Conservation (phyloP, 2,113 vertebrate species). For the Octodon degus region DNA sequence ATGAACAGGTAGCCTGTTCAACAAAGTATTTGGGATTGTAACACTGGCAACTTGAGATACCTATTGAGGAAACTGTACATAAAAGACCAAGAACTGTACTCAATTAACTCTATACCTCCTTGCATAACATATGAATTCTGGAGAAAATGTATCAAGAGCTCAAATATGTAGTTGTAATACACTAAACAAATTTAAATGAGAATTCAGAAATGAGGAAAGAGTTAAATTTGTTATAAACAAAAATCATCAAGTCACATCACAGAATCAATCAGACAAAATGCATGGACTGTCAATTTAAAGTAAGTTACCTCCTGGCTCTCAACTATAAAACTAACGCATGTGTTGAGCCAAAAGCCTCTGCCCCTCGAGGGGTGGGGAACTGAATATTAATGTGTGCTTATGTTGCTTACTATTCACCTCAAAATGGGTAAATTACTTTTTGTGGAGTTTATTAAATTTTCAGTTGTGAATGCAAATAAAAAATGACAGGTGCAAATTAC, state of each 20-base stretch:
- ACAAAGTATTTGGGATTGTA: slow-evolving; percentile 84
- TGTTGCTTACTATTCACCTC: slow-evolving; percentile 54
- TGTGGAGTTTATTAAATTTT: slow-evolving; percentile 38
- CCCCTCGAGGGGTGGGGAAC: too few relatives aligned
- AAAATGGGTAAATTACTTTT: slow-evolving; percentile 11
- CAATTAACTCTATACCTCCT: slow-evolving; percentile 80
- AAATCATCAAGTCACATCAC: background rate
- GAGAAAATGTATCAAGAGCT: slow-evolving; percentile 69
- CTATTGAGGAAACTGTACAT: slow-evolving; percentile 77
- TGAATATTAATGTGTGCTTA: background rate
- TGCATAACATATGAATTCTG: slow-evolving; percentile 67
- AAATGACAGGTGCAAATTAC: background rate
- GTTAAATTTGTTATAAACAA: slow-evolving; percentile 53
- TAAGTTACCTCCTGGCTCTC: background rate
- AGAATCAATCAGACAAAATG: background rate
- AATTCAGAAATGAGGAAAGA: slow-evolving; percentile 65
- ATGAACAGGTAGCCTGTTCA: slow-evolving; percentile 88
- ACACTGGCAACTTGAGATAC: slow-evolving; percentile 86
- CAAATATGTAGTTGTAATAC: background rate
- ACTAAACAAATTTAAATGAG: slow-evolving; percentile 59
- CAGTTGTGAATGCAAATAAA: slow-evolving; percentile 38
- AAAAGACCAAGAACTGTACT: slow-evolving; percentile 78
- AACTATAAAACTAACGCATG: slow-evolving; percentile 16
- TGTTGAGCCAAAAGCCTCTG: background rate
- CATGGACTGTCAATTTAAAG: background rate